phyloP scores from a whole-genome alignment of 2,113 vertebrate species.

The Numenius arquata region DNA sequence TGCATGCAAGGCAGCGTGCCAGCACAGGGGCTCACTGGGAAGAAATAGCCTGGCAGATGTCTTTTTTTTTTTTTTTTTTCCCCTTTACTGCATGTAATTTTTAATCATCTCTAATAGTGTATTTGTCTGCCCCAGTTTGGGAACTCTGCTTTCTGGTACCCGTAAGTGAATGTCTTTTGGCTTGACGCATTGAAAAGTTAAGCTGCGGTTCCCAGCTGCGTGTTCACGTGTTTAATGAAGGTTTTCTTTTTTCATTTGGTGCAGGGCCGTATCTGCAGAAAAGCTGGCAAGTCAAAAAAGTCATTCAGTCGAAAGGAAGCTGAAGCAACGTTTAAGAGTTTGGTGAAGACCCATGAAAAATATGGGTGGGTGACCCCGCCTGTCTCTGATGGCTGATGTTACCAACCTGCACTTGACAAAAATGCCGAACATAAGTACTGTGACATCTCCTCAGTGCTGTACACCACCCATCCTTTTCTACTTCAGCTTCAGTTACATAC shows the following conservation, averaged over 20 bases:
- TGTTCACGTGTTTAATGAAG: slow-evolving; percentile 13
- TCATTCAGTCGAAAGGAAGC: slow-evolving; percentile 99
- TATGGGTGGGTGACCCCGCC: slow-evolving; percentile 99
- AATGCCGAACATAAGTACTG: slow-evolving; percentile 72
- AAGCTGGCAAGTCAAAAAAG: slow-evolving; percentile 99
- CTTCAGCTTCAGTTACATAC: slow-evolving; percentile 80
- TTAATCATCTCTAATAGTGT: background rate
- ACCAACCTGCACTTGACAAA: slow-evolving; percentile 21
- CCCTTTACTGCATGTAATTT: background rate
- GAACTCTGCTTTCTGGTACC: background rate
- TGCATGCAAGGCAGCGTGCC: background rate
- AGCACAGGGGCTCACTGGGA: background rate
- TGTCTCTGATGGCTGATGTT: slow-evolving; percentile 92
- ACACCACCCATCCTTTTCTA: slow-evolving; percentile 76
- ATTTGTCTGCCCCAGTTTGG: background rate
- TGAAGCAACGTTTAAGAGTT: slow-evolving; percentile 98
- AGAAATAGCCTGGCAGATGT: background rate
- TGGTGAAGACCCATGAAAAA: slow-evolving; percentile 99
- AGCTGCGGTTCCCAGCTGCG: background rate
- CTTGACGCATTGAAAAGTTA: background rate
- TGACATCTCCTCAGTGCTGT: slow-evolving; percentile 77
- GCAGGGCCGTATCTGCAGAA: slow-evolving; percentile 98
- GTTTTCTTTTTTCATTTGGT: slow-evolving; percentile 36
- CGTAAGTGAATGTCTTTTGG: background rate
- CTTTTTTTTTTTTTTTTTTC: fast-evolving